Evolutionary conservation across 2,888 invertebrate genomes (phyloP).

Genomic region (Folsomia manolachei): DNA sequence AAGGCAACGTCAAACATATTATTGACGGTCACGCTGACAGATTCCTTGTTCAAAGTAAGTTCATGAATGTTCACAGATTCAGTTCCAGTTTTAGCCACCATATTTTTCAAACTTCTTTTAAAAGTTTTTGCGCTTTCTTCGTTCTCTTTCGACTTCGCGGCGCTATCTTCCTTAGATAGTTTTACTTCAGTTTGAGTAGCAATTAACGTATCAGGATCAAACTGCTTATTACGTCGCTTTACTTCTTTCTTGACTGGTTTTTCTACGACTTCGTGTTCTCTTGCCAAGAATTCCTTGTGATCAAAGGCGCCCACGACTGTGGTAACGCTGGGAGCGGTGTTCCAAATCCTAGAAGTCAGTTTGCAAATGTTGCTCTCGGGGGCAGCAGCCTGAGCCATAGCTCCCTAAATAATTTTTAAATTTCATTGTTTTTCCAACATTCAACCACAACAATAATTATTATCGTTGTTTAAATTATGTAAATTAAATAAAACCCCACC

Average conservation of each 20-base stretch:
- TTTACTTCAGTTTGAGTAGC: conserved; percentile 22
- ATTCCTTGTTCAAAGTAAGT: conserved; percentile 14
- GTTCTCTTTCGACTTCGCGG: neutral
- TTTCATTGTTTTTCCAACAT: neutral
- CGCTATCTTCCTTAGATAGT: neutral
- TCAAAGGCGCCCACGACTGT: conserved; percentile 12
- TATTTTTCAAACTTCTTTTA: conserved; percentile 1
- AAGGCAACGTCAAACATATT: conserved; percentile 25
- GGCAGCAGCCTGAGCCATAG: no score
- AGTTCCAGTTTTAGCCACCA: neutral
- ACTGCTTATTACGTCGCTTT: conserved; percentile 14
- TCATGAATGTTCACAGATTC: conserved; percentile 13
- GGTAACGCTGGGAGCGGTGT: neutral
- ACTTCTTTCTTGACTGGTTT: conserved; percentile 1
- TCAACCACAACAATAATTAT: neutral
- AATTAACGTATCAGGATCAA: neutral
- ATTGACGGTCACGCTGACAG: conserved; percentile 11
- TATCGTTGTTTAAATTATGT: neutral
- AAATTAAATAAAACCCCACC: no score
- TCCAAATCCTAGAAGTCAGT: neutral
- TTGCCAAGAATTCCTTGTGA: conserved; percentile 10
- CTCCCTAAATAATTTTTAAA: no score
- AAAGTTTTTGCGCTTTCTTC: conserved; percentile 10
- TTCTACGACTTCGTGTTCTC: neutral
- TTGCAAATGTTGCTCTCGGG: neutral